phyloP scores from a whole-genome alignment of 2,888 invertebrate genomes.

The Sphinx pinastri region DNA sequence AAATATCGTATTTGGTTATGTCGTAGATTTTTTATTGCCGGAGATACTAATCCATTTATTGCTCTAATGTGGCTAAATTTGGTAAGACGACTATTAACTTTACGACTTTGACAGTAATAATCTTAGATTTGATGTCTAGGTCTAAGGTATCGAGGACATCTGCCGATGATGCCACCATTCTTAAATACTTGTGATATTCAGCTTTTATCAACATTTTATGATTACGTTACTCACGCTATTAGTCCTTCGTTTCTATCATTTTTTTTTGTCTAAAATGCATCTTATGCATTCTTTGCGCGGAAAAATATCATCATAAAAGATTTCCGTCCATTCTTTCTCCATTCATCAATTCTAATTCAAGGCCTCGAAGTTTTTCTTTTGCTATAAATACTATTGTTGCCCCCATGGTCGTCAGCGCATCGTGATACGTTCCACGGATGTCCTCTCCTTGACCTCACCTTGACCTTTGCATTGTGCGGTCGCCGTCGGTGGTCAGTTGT shows the following conservation, averaged over 20 bases:
- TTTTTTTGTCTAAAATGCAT: neutral
- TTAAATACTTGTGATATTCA: neutral
- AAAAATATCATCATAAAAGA: too few species aligned
- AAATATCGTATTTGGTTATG: neutral
- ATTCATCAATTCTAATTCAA: neutral
- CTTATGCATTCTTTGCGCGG: too few species aligned
- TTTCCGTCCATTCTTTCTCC: neutral
- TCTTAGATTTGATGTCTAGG: constrained; percentile 18
- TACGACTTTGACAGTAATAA: constrained; percentile 17
- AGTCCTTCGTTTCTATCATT: neutral
- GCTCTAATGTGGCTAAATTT: neutral
- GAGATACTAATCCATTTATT: neutral
- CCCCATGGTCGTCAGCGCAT: constrained; percentile 36
- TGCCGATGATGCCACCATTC: constrained; percentile 2
- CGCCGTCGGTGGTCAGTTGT: constrained; percentile 43
- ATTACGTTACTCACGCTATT: neutral
- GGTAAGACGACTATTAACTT: constrained; percentile 2
- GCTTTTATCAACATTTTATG: neutral
- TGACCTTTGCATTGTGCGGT: constrained; percentile 42
- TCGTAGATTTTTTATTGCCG: neutral
- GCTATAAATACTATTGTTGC: constrained; percentile 37
- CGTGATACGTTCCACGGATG: constrained; percentile 38
- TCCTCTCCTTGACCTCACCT: constrained; percentile 44
- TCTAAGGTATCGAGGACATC: constrained; percentile 30
- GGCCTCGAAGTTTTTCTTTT: constrained; percentile 31